phyloP scores from a whole-genome alignment of 2,113 vertebrate species.

The Misgurnus mizolepis region DNA sequence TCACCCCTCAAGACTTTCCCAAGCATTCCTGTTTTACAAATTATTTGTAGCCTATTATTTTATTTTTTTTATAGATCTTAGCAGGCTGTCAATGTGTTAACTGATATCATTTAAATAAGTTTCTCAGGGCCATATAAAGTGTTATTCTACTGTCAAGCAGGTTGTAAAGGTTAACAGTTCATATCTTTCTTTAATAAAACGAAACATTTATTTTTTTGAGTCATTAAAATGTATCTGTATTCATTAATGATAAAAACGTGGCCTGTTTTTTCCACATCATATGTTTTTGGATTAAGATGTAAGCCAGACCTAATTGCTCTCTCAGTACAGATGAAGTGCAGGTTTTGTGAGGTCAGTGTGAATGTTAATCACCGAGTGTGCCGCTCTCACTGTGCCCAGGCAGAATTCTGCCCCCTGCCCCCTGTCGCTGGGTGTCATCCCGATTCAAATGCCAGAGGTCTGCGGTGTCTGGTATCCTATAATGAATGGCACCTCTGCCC shows the following conservation, averaged over 20 bases:
- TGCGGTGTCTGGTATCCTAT: conserved; percentile 64
- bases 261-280: background rate
- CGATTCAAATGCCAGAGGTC: conserved; percentile 72
- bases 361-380: background rate
- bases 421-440: conserved; percentile 50
- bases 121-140: too few relatives aligned
- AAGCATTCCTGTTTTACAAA: background rate
- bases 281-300: background rate
- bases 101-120: too few relatives aligned
- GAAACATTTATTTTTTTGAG: too few relatives aligned
- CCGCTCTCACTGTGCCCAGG: conserved; percentile 40
- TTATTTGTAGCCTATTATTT: too few relatives aligned
- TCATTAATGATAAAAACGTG: too few relatives aligned
- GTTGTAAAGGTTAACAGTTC: too few relatives aligned
- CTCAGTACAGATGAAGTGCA: background rate
- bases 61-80: too few relatives aligned
- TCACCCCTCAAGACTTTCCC: background rate
- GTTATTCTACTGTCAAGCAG: too few relatives aligned
- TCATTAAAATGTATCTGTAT: too few relatives aligned
- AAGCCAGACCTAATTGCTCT: background rate
- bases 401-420: conserved; percentile 43
- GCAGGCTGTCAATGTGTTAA: too few relatives aligned
- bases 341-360: background rate
- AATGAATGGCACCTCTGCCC: conserved; percentile 41
- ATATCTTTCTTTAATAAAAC: too few relatives aligned